Evolutionary conservation across 2,113 vertebrate genomes (phyloP).

Genomic region (Sinocyclocheilus maitianheensis): DNA sequence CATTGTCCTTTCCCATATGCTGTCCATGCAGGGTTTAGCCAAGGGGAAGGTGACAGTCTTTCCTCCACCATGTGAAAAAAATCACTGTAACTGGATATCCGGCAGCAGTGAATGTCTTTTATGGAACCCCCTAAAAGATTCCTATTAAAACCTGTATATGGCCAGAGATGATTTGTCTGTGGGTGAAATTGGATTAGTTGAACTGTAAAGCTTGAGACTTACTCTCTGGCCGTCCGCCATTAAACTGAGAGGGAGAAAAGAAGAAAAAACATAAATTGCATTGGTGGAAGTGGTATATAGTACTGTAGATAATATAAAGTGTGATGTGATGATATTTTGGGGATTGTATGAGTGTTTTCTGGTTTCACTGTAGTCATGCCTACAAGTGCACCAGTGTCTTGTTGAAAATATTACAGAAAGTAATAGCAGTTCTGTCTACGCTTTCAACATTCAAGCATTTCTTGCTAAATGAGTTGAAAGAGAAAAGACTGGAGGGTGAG

Average conservation of each 20-base stretch:
- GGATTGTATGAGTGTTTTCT: neutral
- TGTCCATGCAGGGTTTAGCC: slow-evolving; percentile 6
- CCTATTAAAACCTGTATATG: slow-evolving; percentile 20
- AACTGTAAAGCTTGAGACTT: slow-evolving; percentile 31
- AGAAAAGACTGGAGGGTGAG: neutral
- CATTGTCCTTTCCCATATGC: slow-evolving; percentile 32
- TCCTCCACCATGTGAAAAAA: slow-evolving; percentile 15
- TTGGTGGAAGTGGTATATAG: slow-evolving; percentile 25
- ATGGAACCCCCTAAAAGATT: slow-evolving; percentile 34
- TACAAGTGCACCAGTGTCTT: neutral
- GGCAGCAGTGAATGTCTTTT: slow-evolving; percentile 4
- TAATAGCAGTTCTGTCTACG: neutral
- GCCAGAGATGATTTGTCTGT: slow-evolving; percentile 50
- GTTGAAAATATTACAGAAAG: neutral
- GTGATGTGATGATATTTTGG: neutral
- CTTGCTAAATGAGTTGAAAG: neutral
- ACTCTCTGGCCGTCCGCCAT: slow-evolving; percentile 20
- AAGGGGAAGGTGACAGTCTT: slow-evolving; percentile 22
- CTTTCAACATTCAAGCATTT: neutral
- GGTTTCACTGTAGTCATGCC: neutral
- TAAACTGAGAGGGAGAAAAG: slow-evolving; percentile 21
- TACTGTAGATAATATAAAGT: slow-evolving; percentile 1
- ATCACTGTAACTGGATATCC: slow-evolving; percentile 28
- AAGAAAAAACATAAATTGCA: slow-evolving; percentile 31
- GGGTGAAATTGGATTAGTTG: slow-evolving; percentile 54